phyloP scores from a whole-genome alignment of 53 echinoderm and acorn worm genomes.

The Antedon mediterranea region DNA sequence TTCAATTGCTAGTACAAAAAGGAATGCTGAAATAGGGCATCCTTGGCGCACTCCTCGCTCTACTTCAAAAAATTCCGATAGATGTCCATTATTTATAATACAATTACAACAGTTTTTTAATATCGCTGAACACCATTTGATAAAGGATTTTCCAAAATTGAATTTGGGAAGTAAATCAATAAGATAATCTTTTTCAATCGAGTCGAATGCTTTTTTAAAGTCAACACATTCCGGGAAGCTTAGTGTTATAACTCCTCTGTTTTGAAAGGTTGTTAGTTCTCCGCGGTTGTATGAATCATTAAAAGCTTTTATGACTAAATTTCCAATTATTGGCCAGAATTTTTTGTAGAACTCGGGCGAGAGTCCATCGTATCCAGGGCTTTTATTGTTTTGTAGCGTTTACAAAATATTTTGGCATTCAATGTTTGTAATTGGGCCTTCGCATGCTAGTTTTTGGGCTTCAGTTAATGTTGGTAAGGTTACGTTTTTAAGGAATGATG shows the following conservation, averaged over 20 bases:
- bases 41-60: conserved; percentile 1
- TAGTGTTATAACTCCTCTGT: background rate
- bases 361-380: conserved; percentile 1
- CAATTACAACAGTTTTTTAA: background rate
- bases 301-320: background rate
- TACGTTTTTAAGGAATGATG: background rate
- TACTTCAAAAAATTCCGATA: background rate
- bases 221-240: background rate
- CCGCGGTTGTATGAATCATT: background rate
- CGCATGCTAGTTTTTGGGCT: background rate
- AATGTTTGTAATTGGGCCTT: background rate
- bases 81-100: background rate
- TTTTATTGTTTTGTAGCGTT: background rate
- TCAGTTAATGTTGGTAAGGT: background rate
- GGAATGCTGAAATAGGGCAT: background rate
- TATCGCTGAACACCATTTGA: background rate
- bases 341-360: background rate
- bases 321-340: background rate
- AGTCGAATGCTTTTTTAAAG: background rate
- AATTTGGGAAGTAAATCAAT: background rate
- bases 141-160: background rate
- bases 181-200: background rate
- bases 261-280: background rate
- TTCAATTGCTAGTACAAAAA: background rate
- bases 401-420: background rate